A percentile compares a stretch with the other conserved stretches of the same genome.
Conservation (phyloP, 2,888 invertebrate genomes). For the Orthosia gothica region DNA sequence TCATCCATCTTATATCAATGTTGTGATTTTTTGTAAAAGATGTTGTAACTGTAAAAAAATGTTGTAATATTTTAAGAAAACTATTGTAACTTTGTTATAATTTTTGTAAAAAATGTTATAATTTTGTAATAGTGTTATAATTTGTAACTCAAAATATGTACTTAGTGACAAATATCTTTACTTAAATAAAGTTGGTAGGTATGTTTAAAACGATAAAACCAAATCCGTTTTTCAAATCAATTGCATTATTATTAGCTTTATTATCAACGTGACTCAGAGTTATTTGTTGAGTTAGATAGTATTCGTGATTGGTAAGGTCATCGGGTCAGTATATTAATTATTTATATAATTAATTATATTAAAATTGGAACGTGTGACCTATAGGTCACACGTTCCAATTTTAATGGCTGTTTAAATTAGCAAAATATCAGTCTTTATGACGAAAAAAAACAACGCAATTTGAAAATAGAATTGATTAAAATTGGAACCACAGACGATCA, state of each 20-base stretch:
- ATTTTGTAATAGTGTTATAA: too few species aligned
- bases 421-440: neutral
- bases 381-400: slow-evolving; percentile 25
- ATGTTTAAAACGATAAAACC: neutral
- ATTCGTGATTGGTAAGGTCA: slow-evolving; percentile 49
- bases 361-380: too few species aligned
- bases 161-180: too few species aligned
- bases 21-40: too few species aligned
- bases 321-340: slow-evolving; percentile 50
- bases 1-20: too few species aligned
- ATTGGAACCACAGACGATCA: neutral
- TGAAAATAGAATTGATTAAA: neutral
- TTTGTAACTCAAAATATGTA: too few species aligned
- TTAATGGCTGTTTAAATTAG: slow-evolving; percentile 17
- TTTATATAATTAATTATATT: too few species aligned
- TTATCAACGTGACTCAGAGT: slow-evolving; percentile 53
- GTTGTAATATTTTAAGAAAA: too few species aligned
- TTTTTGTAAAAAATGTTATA: too few species aligned
- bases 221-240: slow-evolving; percentile 39
- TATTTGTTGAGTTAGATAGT: slow-evolving; percentile 53
- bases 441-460: neutral
- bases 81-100: too few species aligned
- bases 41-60: too few species aligned
- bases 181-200: neutral
- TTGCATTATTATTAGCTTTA: slow-evolving; percentile 52